Conservation (phyloP, 2,888 invertebrate species). For the Timandra comae region DNA sequence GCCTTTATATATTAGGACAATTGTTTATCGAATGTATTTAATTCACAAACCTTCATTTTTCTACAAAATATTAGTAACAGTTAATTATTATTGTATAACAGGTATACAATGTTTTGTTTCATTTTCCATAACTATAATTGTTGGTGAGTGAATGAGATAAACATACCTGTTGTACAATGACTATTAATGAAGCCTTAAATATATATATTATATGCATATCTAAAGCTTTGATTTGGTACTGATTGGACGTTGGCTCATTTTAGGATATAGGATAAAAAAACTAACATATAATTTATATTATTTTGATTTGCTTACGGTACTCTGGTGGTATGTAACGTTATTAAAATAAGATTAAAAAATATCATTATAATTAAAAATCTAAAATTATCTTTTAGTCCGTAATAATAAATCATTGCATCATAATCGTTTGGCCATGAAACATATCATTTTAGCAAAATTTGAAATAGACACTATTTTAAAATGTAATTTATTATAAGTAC, state of each 20-base stretch:
- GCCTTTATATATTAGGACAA: conserved; percentile 26
- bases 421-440: conserved; percentile 50
- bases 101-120: no score
- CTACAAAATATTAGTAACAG: conserved; percentile 30
- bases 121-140: no score
- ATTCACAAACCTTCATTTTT: conserved; percentile 29
- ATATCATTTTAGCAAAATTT: conserved; percentile 54
- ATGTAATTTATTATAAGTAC: conserved; percentile 27
- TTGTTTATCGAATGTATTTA: conserved; percentile 26
- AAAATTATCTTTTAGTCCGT: conserved; percentile 45
- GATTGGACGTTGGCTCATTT: conserved; percentile 63
- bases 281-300: conserved; percentile 24
- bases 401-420: conserved; percentile 48
- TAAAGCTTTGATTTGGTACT: conserved; percentile 75
- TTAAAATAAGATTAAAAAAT: conserved; percentile 31
- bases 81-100: no score
- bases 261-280: conserved; percentile 45
- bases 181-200: no score
- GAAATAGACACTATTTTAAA: conserved; percentile 30
- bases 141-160: no score
- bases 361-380: conserved; percentile 27
- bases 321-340: conserved; percentile 32
- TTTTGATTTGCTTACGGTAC: conserved; percentile 52
- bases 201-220: no score
- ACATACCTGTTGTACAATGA: no score